These are phyloP conservation scores for Cavia porcellus DNA, from an alignment of 2,113 vertebrate genomes.

Conservation along the genomic window DNA sequence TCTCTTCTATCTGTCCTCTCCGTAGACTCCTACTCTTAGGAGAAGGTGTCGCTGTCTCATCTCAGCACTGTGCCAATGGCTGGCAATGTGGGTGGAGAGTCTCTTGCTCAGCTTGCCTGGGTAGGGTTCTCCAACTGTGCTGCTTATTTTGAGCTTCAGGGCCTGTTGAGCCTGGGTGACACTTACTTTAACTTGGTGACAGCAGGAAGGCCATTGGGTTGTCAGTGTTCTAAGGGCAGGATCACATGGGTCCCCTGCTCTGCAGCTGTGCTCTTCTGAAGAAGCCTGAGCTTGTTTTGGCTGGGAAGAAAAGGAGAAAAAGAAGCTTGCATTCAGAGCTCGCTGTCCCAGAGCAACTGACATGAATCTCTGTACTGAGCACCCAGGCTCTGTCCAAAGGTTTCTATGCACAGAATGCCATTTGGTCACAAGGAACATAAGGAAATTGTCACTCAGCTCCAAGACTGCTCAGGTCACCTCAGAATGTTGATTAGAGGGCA, in stretches of 20 bases:
- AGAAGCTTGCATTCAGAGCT: neutral
- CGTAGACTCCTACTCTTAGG: neutral
- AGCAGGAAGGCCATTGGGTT: neutral
- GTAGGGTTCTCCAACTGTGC: neutral
- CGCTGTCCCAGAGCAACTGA: neutral
- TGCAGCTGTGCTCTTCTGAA: neutral
- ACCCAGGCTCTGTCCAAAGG: fast-evolving
- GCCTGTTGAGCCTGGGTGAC: fast-evolving
- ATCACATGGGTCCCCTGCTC: neutral
- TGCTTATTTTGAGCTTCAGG: neutral
- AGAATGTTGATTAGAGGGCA: neutral
- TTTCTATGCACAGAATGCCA: neutral
- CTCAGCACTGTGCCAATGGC: neutral
- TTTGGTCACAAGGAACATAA: too few species aligned
- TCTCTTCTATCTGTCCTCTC: neutral
- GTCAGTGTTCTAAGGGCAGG: fast-evolving
- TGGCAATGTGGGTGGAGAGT: neutral
- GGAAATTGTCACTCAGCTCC: neutral
- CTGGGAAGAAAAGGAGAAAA: neutral
- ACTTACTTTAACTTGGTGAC: neutral
- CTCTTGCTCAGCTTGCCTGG: neutral
- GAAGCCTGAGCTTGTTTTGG: neutral
- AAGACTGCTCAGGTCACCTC: neutral
- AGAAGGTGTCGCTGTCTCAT: too few species aligned
- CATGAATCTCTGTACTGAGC: neutral